Evolutionary conservation across 2,113 vertebrate species (phyloP).

Genomic region (Arothron firmamentum): DNA sequence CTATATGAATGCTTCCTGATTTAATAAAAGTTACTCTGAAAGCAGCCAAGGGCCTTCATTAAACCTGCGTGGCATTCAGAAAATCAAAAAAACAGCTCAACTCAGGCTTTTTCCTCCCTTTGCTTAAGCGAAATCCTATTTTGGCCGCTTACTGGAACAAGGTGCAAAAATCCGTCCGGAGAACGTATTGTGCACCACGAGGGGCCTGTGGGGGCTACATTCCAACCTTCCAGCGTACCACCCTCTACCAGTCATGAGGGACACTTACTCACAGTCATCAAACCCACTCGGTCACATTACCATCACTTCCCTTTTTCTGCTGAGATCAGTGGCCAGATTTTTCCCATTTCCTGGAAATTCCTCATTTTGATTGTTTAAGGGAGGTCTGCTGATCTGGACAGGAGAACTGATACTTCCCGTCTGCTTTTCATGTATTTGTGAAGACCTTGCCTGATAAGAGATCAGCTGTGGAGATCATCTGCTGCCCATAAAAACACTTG

Average conservation of each 20-base stretch:
- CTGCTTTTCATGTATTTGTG: slow-evolving; percentile 36
- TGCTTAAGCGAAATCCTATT: slow-evolving; percentile 46
- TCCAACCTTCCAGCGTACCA: slow-evolving; percentile 57
- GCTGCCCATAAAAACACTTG: slow-evolving; percentile 3
- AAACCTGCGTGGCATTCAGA: slow-evolving; percentile 44
- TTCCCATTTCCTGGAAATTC: slow-evolving; percentile 55
- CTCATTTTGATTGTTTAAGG: slow-evolving; percentile 35
- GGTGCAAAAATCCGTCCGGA: slow-evolving; percentile 51
- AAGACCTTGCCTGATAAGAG: slow-evolving; percentile 57
- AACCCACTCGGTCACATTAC: slow-evolving; percentile 8
- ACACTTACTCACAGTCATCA: slow-evolving; percentile 21
- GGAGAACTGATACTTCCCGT: slow-evolving; percentile 52
- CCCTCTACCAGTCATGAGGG: slow-evolving; percentile 59
- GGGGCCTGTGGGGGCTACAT: slow-evolving; percentile 47
- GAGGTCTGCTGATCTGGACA: slow-evolving; percentile 21
- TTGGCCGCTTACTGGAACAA: slow-evolving; percentile 31
- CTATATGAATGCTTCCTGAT: slow-evolving; percentile 23
- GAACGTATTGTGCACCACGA: slow-evolving; percentile 14
- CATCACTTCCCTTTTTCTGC: slow-evolving; percentile 21
- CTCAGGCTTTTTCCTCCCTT: slow-evolving; percentile 24
- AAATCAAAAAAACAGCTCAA: slow-evolving; percentile 29
- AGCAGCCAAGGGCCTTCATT: slow-evolving; percentile 39
- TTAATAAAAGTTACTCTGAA: slow-evolving; percentile 47
- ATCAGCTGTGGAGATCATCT: slow-evolving; percentile 31
- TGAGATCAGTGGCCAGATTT: slow-evolving; percentile 43